phyloP scores from a whole-genome alignment of 2,113 vertebrate species.

The Meles meles region DNA sequence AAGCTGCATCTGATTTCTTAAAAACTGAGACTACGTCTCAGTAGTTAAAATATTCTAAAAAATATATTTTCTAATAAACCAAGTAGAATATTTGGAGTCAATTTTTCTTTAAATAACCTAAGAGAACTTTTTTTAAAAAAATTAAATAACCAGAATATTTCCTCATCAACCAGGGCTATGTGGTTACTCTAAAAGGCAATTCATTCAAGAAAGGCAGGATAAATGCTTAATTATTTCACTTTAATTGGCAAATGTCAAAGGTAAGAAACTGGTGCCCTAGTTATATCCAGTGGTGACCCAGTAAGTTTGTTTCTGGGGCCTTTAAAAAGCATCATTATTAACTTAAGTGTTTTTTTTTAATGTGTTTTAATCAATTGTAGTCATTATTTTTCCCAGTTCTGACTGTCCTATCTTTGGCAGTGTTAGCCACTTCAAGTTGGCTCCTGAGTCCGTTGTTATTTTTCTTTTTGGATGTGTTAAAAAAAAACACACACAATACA shows the following conservation, averaged over 20 bases:
- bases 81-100: neutral
- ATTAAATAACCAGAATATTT: neutral
- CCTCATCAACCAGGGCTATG: neutral
- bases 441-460: neutral
- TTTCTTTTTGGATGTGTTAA: neutral
- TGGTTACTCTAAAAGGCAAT: neutral
- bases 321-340: neutral
- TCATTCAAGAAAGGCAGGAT: neutral
- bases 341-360: neutral
- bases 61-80: neutral
- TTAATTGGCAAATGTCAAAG: conserved; percentile 26
- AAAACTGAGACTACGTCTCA: neutral
- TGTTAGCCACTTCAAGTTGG: neutral
- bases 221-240: neutral
- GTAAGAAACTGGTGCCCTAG: neutral
- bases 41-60: conserved; percentile 15
- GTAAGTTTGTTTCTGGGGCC: neutral
- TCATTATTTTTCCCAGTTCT: neutral
- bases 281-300: neutral
- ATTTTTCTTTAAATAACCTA: neutral
- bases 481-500: neutral
- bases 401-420: neutral
- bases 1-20: neutral
- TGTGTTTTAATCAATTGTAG: neutral
- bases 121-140: neutral